These are phyloP conservation scores for Syrista parreyssii DNA, from an alignment of 2,888 invertebrate species.

Conservation along the genomic window DNA sequence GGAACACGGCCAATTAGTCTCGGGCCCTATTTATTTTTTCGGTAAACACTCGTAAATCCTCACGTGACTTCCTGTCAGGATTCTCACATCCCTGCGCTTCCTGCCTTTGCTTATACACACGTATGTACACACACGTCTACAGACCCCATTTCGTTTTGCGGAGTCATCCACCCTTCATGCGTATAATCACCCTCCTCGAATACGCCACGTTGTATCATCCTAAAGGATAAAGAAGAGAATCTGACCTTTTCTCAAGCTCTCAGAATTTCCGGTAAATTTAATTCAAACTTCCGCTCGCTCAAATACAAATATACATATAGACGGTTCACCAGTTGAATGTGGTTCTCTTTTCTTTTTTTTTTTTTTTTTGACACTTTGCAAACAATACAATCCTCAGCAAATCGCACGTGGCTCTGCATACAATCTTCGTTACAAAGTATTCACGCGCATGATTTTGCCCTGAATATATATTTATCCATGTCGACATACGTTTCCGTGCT, in stretches of 20 bases:
- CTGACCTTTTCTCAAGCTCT: not conserved
- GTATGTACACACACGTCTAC: not conserved
- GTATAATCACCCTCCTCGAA: not conserved
- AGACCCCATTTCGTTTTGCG: not conserved
- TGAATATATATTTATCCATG: too few relatives aligned
- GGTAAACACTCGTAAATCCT: conserved; percentile 46
- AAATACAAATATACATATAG: not conserved
- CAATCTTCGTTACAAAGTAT: too few relatives aligned
- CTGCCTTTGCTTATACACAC: not conserved
- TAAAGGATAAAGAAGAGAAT: not conserved
- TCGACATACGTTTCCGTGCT: too few relatives aligned
- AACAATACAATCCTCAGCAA: too few relatives aligned
- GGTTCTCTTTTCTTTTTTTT: too few relatives aligned
- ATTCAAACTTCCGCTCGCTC: not conserved
- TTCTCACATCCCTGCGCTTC: conserved; percentile 20
- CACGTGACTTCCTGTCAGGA: conserved; percentile 33
- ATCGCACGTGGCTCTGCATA: too few relatives aligned
- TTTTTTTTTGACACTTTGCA: too few relatives aligned
- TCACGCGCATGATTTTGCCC: too few relatives aligned
- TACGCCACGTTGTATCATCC: not conserved
- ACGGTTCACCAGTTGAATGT: too few relatives aligned
- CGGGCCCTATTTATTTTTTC: conserved; percentile 44
- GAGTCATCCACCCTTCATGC: not conserved
- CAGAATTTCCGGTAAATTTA: not conserved
- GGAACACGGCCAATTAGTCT: conserved; percentile 45